These are phyloP conservation scores for Onthophagus taurus DNA, from an alignment of 1,140 invertebrate species.

Conservation along the genomic window DNA sequence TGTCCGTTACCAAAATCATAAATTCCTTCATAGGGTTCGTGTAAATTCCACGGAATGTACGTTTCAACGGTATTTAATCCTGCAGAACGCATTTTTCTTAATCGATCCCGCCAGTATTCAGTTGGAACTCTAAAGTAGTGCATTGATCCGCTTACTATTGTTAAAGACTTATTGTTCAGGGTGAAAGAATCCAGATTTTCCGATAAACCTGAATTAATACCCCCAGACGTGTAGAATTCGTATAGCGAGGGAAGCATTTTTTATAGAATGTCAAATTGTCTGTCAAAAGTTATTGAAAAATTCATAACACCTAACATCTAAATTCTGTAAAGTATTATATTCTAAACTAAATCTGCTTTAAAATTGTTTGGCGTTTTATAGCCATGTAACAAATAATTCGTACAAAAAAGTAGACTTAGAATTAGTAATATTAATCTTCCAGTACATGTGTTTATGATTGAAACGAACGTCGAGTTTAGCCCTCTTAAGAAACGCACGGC, in stretches of 20 bases:
- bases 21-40: conserved; percentile 60
- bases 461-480: no score
- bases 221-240: conserved; percentile 29
- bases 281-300: no score
- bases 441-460: no score
- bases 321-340: no score
- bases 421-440: no score
- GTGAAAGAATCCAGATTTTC: conserved; percentile 28
- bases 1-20: conserved; percentile 67
- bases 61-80: conserved; percentile 86
- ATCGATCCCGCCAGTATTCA: conserved; percentile 73
- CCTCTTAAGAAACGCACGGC: no score
- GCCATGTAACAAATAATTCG: no score
- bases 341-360: no score
- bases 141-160: conserved; percentile 58
- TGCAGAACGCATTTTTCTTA: conserved; percentile 64
- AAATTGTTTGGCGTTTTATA: no score
- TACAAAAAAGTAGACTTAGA: no score
- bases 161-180: conserved; percentile 30
- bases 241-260: conserved; percentile 31
- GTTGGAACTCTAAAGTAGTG: conserved; percentile 85
- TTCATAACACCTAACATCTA: no score
- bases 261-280: no score
- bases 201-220: conserved; percentile 25
- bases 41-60: conserved; percentile 91